phyloP scores from a whole-genome alignment of 2,113 vertebrate genomes.

The Chelonoidis abingdonii region DNA sequence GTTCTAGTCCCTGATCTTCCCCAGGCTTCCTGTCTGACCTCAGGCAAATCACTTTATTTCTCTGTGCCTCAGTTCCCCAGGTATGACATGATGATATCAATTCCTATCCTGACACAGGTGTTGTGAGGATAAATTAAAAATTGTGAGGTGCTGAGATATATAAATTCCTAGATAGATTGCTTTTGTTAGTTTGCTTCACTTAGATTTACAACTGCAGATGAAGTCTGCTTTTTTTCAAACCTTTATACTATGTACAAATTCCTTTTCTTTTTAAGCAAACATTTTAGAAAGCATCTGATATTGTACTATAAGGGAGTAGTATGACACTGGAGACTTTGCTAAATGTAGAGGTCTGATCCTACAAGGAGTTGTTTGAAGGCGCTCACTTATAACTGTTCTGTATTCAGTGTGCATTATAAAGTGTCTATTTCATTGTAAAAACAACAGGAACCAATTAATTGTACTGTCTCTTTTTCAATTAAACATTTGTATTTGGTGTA shows the following conservation, averaged over 20 bases:
- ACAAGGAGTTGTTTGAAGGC: conserved; percentile 42
- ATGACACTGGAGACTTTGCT: conserved; percentile 47
- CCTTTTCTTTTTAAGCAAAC: not conserved
- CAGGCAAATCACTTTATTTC: not conserved
- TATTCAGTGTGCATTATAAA: conserved; percentile 45
- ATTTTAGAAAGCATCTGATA: conserved; percentile 27
- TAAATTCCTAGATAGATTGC: not conserved
- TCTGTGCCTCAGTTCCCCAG: not conserved
- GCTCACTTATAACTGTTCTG: conserved; percentile 28
- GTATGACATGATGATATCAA: not conserved
- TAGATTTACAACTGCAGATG: not conserved
- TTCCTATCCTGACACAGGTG: not conserved
- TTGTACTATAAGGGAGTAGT: not conserved
- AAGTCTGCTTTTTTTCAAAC: not conserved
- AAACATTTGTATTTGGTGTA: not conserved
- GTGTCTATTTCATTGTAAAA: conserved; percentile 3
- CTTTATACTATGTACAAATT: not conserved
- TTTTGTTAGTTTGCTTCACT: not conserved
- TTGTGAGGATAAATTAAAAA: not conserved
- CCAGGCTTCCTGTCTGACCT: not conserved
- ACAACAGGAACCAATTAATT: conserved; percentile 10
- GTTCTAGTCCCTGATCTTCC: not conserved
- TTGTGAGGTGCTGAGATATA: not conserved
- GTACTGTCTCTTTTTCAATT: conserved; percentile 38
- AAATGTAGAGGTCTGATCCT: conserved; percentile 38